These are phyloP conservation scores for Dysmachus trigonus DNA, from an alignment of 2,888 invertebrate genomes.

Conservation along the genomic window DNA sequence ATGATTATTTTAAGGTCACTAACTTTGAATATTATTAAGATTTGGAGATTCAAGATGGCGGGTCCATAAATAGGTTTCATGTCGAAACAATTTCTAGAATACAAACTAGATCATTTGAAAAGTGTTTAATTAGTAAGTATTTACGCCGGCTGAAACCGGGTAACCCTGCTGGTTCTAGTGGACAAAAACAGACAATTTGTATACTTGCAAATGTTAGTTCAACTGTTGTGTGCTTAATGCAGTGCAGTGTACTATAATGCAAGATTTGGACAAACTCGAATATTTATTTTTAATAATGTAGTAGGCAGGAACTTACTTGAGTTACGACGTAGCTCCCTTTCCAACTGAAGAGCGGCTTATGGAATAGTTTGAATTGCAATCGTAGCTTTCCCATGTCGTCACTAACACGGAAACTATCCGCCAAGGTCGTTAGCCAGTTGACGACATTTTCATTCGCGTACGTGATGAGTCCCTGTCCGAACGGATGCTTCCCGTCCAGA, in stretches of 20 bases:
- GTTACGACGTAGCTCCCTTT: slow-evolving; percentile 98
- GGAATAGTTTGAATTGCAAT: slow-evolving; percentile 91
- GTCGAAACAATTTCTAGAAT: no score
- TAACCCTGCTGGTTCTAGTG: no score
- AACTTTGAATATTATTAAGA: no score
- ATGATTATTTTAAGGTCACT: no score
- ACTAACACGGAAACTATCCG: slow-evolving; percentile 94
- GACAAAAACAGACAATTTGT: no score
- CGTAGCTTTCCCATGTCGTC: slow-evolving; percentile 98
- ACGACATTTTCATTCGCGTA: slow-evolving; percentile 97
- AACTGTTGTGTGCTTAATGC: neutral
- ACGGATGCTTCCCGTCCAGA: slow-evolving; percentile 91
- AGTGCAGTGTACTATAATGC: neutral
- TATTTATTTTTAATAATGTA: neutral
- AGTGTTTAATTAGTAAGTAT: no score
- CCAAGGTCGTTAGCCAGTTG: slow-evolving; percentile 95
- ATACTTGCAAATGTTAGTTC: no score
- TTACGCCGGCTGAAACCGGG: no score
- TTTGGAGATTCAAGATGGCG: no score
- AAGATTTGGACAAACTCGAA: neutral
- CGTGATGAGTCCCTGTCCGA: slow-evolving; percentile 94
- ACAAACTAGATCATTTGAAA: no score
- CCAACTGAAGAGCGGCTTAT: slow-evolving; percentile 96
- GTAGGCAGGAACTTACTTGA: slow-evolving; percentile 72
- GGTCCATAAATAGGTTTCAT: no score